Percentiles rank a stretch among this genome's conserved stretches.
Conservation (phyloP, 2,888 invertebrate genomes). For the Sisyra nigra region DNA sequence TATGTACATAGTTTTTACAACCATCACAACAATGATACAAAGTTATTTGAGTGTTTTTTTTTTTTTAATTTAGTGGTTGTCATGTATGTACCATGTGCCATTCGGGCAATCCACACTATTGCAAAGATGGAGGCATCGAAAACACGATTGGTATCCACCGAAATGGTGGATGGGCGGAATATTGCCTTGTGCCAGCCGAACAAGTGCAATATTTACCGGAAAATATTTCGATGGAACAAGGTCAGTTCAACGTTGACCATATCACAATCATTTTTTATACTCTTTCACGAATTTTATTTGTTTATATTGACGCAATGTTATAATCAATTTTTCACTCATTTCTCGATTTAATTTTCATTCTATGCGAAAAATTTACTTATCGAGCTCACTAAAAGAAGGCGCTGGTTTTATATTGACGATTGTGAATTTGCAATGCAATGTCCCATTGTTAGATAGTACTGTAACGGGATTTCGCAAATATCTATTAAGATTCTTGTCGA, state of each 20-base stretch:
- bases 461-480: too few species aligned
- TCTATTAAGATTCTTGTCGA: too few species aligned
- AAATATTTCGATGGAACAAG: slow-evolving; percentile 38
- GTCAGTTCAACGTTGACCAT: slow-evolving; percentile 26
- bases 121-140: slow-evolving; percentile 39
- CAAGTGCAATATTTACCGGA: slow-evolving; percentile 44
- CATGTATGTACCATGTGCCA: slow-evolving; percentile 43
- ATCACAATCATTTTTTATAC: neutral
- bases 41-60: neutral
- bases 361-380: too few species aligned
- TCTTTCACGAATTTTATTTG: too few species aligned
- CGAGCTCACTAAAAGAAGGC: too few species aligned
- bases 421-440: too few species aligned
- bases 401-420: too few species aligned
- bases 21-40: neutral
- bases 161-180: slow-evolving; percentile 56
- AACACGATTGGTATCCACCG: slow-evolving; percentile 46
- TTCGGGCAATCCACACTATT: slow-evolving; percentile 45
- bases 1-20: slow-evolving; percentile 17
- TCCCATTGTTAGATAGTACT: too few species aligned
- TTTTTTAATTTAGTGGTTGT: slow-evolving; percentile 34
- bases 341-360: too few species aligned
- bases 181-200: slow-evolving; percentile 37
- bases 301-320: too few species aligned
- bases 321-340: too few species aligned